Percentiles rank a stretch among this genome's conserved stretches.
phyloP scores from a whole-genome alignment of 2,797 vertebrate species.

The Tachyglossus aculeatus region DNA sequence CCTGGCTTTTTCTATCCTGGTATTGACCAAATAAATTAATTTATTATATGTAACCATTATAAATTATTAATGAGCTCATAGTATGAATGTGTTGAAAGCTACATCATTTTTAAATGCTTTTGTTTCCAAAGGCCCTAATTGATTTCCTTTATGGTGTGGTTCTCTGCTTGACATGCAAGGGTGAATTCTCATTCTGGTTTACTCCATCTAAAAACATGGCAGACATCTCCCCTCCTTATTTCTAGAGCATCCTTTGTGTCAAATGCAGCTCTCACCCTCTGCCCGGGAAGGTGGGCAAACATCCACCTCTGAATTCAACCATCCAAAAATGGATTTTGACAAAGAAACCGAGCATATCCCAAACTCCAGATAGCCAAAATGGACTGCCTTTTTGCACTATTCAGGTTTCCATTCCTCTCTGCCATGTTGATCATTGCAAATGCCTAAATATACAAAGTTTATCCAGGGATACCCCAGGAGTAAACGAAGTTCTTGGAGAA shows the following conservation, averaged over 20 bases:
- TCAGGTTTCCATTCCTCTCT: too few species aligned
- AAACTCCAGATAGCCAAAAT: neutral
- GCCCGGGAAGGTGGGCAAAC: conserved; percentile 37
- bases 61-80: conserved; percentile 54
- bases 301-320: conserved; percentile 45
- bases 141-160: conserved; percentile 23
- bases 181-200: conserved; percentile 17
- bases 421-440: too few species aligned
- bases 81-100: conserved; percentile 44
- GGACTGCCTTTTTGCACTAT: conserved; percentile 31
- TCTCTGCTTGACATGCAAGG: conserved; percentile 20
- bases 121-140: conserved; percentile 66
- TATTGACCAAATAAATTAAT: conserved; percentile 64
- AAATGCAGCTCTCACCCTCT: conserved; percentile 30
- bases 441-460: too few species aligned
- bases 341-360: conserved; percentile 12
- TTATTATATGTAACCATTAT: conserved; percentile 48
- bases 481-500: conserved; percentile 18
- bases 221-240: conserved; percentile 13
- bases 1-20: neutral
- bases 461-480: too few species aligned
- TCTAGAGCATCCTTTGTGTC: conserved; percentile 39
- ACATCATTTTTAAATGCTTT: conserved; percentile 44
- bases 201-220: conserved; percentile 1
- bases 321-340: conserved; percentile 13